phyloP scores from a whole-genome alignment of 2,113 vertebrate species.

The Lontra canadensis region DNA sequence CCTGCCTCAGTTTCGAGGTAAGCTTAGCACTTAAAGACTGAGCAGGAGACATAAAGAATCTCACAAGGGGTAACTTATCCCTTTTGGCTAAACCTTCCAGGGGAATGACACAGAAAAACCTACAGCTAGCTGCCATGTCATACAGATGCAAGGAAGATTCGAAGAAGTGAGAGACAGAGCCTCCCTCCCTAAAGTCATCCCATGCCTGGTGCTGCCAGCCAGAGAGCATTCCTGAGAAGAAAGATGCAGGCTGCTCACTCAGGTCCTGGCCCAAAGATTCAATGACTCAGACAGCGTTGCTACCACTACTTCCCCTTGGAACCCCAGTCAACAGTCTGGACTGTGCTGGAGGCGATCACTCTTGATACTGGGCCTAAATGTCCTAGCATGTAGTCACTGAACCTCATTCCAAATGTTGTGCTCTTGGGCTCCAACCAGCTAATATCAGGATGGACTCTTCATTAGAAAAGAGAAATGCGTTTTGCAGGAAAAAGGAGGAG shows the following conservation, averaged over 20 bases:
- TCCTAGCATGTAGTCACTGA: constrained; percentile 42
- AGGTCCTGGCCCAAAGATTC: not conserved
- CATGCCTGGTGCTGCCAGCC: not conserved
- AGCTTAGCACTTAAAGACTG: not conserved
- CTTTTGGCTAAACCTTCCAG: not conserved
- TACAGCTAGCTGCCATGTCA: not conserved
- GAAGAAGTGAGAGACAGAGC: not conserved
- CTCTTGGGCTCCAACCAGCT: constrained; percentile 14
- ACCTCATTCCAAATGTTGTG: constrained; percentile 41
- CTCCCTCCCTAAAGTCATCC: not conserved
- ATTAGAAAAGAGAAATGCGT: not conserved
- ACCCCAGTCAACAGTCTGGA: constrained; percentile 52
- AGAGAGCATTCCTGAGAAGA: not conserved
- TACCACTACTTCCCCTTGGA: not conserved
- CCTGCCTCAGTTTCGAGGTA: fast-evolving
- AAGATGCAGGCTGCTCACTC: not conserved
- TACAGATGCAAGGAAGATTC: not conserved
- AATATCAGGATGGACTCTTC: not conserved
- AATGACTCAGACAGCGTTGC: not conserved
- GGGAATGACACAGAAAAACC: not conserved
- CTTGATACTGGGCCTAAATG: constrained; percentile 43
- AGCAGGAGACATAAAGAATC: not conserved
- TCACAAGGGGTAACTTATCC: not conserved
- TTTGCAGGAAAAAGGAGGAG: not conserved
- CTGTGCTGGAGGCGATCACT: constrained; percentile 2